Percentiles rank a stretch among this genome's conserved stretches.
These are phyloP conservation scores for Pipistrellus pygmaeus DNA, from an alignment of 2,797 vertebrate species.

Conservation along the genomic window DNA sequence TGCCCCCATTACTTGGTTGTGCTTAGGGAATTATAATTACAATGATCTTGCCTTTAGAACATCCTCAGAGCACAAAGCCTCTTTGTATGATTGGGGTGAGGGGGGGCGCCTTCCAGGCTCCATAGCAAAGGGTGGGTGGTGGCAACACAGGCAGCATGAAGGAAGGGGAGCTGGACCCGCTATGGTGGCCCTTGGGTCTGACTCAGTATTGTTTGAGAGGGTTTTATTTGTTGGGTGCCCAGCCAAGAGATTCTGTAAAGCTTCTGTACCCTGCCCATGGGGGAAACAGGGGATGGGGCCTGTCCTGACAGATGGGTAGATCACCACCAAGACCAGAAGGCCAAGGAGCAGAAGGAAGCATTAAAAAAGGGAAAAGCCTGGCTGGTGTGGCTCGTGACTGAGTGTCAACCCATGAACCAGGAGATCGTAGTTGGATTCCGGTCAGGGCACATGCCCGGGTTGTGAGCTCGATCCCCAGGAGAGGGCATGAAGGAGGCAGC, in stretches of 20 bases:
- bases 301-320: constrained; percentile 34
- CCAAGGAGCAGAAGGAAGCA: constrained; percentile 6
- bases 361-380: background rate
- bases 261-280: background rate
- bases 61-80: constrained; percentile 76
- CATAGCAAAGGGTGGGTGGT: constrained; percentile 37
- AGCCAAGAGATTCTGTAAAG: constrained; percentile 2
- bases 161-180: background rate
- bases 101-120: constrained; percentile 47
- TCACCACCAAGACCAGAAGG: constrained; percentile 45
- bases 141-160: constrained; percentile 36
- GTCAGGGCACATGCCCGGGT: background rate
- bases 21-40: constrained; percentile 80
- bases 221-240: background rate
- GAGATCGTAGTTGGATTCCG: background rate
- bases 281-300: background rate
- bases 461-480: background rate
- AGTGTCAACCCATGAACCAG: background rate
- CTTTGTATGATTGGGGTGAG: constrained; percentile 61
- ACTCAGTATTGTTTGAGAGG: background rate
- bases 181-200: background rate
- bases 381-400: background rate
- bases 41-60: constrained; percentile 74
- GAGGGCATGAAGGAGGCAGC: background rate
- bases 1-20: constrained; percentile 72